Base-by-base conservation (phyloP, 2,888 invertebrate species). In the Rhagophthalmus giganteus region DNA sequence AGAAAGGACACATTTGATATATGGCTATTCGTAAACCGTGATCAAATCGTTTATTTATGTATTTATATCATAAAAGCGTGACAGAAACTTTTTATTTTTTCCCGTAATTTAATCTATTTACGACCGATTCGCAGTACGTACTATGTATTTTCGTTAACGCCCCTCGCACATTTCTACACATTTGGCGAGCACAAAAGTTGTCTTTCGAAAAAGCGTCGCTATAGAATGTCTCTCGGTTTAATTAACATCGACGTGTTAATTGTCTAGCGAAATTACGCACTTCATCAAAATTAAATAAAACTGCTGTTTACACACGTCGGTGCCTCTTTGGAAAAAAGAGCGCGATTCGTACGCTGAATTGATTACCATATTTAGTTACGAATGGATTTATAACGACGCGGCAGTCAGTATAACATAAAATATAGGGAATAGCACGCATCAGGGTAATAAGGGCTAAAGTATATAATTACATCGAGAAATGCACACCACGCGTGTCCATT, bases 1-100 rank as follows among this genome's bases (percentile, higher is more conserved):
- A 66, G 67, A 66, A 66, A 65, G 58, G 65, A 59, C 59, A 55
- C 57, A 59, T 65, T 65, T 66, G 63, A 65, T 65, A 62, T 62
- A 65, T 62, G 54, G 60, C 59, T 59, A 63, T 62, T 58, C 59
- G 58, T 61, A 60, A 65, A 63, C 60, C 64, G 65, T 63, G 66
- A 67, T 68, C 63, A 57, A 55, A 58, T 55, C 51, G 51, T 52
- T 60, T 63, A 65, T 64, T 63, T 65, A 64, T 45, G 48, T 44
- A 53, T 49, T 49, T 54, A 48, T 49, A 49, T 44, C 40, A 42
- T 35, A 49, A 49, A 49, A 49, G 45, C 49, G 49, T 54, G 54
- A 49, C 40, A n/a, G 26, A 12, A 40, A 35, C 38, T 37, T 54
- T 54, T 54, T 54, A 24, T 54, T 44, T 45, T 45, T 33, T 42